phyloP scores from a whole-genome alignment of 2,113 vertebrate genomes.

The Atlantisia rogersi region DNA sequence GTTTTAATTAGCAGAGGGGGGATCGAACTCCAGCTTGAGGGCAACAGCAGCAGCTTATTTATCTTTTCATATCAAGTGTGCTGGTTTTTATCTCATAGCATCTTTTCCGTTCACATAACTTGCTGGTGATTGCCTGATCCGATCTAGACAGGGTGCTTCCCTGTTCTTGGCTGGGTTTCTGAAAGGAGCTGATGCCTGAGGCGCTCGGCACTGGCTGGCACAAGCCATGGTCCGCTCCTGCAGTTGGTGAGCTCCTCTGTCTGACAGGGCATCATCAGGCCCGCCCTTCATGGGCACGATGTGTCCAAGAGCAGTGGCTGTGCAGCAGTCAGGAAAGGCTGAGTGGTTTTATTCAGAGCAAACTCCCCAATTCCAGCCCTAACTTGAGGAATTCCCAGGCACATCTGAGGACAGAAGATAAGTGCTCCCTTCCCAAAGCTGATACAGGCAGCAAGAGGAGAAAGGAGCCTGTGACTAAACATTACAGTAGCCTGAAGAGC shows the following conservation, averaged over 20 bases:
- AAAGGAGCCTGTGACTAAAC: constrained; percentile 48
- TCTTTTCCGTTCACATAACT: background rate
- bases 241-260: background rate
- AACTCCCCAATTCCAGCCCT: background rate
- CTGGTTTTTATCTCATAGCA: background rate
- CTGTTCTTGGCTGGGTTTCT: background rate
- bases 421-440: background rate
- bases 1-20: constrained; percentile 33
- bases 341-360: background rate
- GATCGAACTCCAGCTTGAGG: background rate
- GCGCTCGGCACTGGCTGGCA: rapidly evolving
- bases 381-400: constrained; percentile 23
- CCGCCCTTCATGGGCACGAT: rapidly evolving
- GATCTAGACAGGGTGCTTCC: rapidly evolving
- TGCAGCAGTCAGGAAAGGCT: rapidly evolving
- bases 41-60: background rate
- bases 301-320: rapidly evolving
- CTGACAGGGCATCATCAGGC: rapidly evolving
- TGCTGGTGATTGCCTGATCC: background rate
- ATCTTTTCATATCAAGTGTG: background rate
- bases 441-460: background rate
- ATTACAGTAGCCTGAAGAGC: background rate
- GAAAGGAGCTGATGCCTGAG: rapidly evolving
- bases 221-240: rapidly evolving
- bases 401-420: background rate